Conservation (phyloP, 2,113 vertebrate genomes). For the Pimephales promelas region DNA sequence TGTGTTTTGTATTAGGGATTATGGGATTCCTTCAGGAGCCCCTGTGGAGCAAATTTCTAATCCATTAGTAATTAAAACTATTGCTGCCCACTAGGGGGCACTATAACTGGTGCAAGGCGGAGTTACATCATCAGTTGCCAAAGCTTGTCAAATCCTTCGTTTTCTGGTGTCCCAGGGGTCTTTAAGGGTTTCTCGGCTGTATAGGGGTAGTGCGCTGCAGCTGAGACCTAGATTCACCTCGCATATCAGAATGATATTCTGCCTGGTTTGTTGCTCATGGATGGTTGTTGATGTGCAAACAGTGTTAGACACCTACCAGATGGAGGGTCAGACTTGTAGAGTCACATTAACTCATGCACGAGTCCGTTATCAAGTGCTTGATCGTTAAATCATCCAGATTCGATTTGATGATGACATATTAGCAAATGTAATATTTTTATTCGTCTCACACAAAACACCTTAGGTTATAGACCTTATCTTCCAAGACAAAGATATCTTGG, state of each 20-base stretch:
- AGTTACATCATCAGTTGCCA: conserved; percentile 6
- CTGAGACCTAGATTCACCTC: conserved; percentile 37
- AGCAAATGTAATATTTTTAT: too few relatives aligned
- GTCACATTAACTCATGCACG: neutral
- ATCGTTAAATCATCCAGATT: neutral
- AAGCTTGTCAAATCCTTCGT: neutral
- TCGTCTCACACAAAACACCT: neutral
- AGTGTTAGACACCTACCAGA: conserved; percentile 28
- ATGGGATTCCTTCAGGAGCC: conserved; percentile 46
- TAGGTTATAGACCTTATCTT: neutral
- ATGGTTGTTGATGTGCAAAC: conserved; percentile 11
- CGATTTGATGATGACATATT: neutral
- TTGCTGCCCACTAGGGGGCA: conserved; percentile 48
- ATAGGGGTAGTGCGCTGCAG: conserved; percentile 25
- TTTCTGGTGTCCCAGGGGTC: conserved; percentile 9
- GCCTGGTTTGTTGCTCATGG: neutral
- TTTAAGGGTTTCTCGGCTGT: conserved; percentile 21
- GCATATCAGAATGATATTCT: neutral
- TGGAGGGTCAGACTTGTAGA: neutral
- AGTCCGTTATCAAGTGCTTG: neutral
- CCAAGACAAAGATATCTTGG: conserved; percentile 3
- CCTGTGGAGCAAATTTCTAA: conserved; percentile 21
- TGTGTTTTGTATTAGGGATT: conserved; percentile 46
- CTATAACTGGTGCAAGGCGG: conserved; percentile 23
- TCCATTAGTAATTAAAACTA: conserved; percentile 5